Evolutionary conservation across 2,113 vertebrate genomes (phyloP).

Genomic region (Acrocephalus kingi): DNA sequence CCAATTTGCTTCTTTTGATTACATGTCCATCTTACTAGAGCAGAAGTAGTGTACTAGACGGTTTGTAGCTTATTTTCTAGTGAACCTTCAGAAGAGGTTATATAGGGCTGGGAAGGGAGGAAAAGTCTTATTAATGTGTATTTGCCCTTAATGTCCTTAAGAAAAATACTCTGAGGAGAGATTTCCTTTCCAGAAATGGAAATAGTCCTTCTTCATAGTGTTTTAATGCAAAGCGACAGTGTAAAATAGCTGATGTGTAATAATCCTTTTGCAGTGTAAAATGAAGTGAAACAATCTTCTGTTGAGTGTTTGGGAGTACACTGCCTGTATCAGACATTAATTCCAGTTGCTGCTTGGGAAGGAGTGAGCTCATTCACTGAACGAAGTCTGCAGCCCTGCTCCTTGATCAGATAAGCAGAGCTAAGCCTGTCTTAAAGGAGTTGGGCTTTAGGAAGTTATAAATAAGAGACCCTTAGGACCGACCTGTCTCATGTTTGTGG

Average conservation of each 20-base stretch:
- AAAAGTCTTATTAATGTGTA: neutral
- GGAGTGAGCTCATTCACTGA: neutral
- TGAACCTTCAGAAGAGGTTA: conserved; percentile 2
- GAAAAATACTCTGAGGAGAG: neutral
- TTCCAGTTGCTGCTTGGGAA: neutral
- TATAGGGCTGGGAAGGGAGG: neutral
- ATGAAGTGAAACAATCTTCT: neutral
- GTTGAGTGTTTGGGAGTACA: neutral
- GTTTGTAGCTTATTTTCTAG: conserved; percentile 18
- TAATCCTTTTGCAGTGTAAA: neutral
- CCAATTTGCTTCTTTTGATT: conserved; percentile 71
- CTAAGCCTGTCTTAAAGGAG: neutral
- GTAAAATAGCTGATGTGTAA: neutral
- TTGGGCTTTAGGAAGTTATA: neutral
- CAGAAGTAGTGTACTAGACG: neutral
- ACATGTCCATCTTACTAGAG: conserved; percentile 53
- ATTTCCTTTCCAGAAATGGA: neutral
- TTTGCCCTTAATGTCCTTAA: neutral
- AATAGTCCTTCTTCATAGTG: neutral
- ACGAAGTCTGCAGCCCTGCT: neutral
- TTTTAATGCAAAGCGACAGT: neutral
- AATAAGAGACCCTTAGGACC: neutral
- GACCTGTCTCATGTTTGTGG: neutral
- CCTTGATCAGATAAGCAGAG: neutral
- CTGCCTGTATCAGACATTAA: neutral